Conservation (phyloP, 2,113 vertebrate species). For the Macroglossus sobrinus region DNA sequence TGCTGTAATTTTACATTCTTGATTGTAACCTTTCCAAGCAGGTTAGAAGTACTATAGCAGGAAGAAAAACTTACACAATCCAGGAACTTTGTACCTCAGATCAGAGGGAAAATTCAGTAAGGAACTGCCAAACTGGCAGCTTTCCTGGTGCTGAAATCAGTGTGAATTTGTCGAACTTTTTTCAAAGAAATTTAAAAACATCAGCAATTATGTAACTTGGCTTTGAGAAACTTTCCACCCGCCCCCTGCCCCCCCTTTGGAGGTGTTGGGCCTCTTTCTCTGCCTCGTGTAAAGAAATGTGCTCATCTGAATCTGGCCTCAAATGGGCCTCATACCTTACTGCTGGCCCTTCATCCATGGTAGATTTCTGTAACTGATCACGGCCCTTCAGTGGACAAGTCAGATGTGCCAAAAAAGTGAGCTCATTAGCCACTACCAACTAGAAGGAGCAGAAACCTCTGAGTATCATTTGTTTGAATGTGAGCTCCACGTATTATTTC, state of each 20-base stretch:
- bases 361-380: background rate
- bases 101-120: slow-evolving; percentile 54
- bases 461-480: background rate
- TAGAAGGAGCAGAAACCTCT: background rate
- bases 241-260: background rate
- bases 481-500: background rate
- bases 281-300: slow-evolving; percentile 25
- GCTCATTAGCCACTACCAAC: background rate
- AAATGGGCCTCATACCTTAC: background rate
- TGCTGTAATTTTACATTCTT: slow-evolving; percentile 40
- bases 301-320: background rate
- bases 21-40: slow-evolving; percentile 58
- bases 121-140: slow-evolving; percentile 57
- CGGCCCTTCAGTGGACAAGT: background rate
- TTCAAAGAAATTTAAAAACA: slow-evolving; percentile 32
- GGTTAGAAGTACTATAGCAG: slow-evolving; percentile 59
- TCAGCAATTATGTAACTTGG: slow-evolving; percentile 62
- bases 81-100: slow-evolving; percentile 63
- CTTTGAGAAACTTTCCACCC: slow-evolving; percentile 29
- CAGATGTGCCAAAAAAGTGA: background rate
- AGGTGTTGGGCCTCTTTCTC: background rate
- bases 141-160: slow-evolving; percentile 70
- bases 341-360: background rate
- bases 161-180: slow-evolving; percentile 67
- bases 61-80: slow-evolving; percentile 51